Conservation (phyloP, 92 coral and sea anemone species). For the Pocillopora grandis region DNA sequence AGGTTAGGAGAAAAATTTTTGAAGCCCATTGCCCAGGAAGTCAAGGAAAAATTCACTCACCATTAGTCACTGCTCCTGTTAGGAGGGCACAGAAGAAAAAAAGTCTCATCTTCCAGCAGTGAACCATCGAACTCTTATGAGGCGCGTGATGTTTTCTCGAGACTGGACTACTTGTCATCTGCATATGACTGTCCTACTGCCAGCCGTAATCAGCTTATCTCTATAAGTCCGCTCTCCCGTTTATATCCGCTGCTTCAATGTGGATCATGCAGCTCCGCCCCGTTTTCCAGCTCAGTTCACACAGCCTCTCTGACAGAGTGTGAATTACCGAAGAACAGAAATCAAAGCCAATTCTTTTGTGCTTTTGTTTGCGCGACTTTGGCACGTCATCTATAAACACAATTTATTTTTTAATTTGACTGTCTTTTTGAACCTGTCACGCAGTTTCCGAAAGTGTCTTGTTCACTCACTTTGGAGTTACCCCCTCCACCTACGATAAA, state of each 20-base stretch:
- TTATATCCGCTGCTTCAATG: slow-evolving; percentile 33
- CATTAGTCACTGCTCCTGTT: slow-evolving; percentile 6
- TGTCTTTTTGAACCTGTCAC: not conserved
- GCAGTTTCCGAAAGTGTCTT: not conserved
- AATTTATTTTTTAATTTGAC: slow-evolving; percentile 5
- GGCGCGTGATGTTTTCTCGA: slow-evolving; percentile 4
- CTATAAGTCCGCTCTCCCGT: slow-evolving; percentile 18
- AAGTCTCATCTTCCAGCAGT: slow-evolving; percentile 4
- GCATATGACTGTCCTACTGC: slow-evolving; percentile 2
- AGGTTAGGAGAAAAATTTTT: not conserved
- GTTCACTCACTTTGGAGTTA: not conserved
- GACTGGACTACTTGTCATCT: slow-evolving; percentile 7
- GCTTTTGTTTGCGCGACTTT: slow-evolving; percentile 27
- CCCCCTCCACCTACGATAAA: not conserved
- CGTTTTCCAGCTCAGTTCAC: slow-evolving; percentile 34
- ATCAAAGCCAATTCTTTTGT: slow-evolving; percentile 1
- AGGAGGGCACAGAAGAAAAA: slow-evolving; percentile 3
- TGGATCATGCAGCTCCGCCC: slow-evolving; percentile 26
- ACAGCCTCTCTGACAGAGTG: slow-evolving; percentile 4
- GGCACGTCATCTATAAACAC: slow-evolving; percentile 19
- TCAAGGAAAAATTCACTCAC: not conserved
- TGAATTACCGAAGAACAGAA: slow-evolving; percentile 1
- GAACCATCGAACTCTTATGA: not conserved
- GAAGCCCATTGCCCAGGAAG: not conserved
- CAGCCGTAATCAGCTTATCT: slow-evolving; percentile 36